Evolutionary conservation across 2,113 vertebrate genomes (phyloP).

Genomic region (Trematocara zebra): DNA sequence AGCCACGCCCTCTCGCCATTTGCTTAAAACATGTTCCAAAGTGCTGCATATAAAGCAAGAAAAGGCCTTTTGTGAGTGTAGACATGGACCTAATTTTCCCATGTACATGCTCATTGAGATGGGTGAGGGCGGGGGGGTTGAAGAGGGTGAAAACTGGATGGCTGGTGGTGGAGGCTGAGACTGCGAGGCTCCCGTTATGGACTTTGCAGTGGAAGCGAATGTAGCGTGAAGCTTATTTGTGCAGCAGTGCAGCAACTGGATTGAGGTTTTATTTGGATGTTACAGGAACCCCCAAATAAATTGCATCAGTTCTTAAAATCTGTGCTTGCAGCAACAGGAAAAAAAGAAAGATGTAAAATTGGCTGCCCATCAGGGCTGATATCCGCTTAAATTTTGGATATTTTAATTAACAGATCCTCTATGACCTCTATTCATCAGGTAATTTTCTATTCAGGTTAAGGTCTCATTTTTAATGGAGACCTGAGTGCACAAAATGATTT

Average conservation of each 20-base stretch:
- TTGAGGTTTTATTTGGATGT: background rate
- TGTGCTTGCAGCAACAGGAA: background rate
- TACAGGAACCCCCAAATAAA: background rate
- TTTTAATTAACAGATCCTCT: background rate
- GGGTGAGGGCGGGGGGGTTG: background rate
- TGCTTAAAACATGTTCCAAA: background rate
- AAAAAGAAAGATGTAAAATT: background rate
- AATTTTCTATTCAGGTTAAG: background rate
- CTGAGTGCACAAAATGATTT: background rate
- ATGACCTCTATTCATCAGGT: conserved; percentile 1
- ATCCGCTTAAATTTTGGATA: background rate
- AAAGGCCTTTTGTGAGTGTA: conserved; percentile 7
- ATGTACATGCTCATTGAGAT: background rate
- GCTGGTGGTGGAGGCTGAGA: background rate
- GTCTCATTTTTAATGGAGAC: background rate
- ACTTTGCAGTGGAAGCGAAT: background rate
- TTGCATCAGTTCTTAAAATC: background rate
- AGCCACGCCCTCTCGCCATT: background rate
- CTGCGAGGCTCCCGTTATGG: background rate
- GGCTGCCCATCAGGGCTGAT: background rate
- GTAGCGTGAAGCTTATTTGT: background rate
- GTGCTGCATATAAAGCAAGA: background rate
- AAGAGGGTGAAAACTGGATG: background rate
- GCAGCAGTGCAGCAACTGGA: background rate
- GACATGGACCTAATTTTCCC: conserved; percentile 11